Base-by-base conservation (phyloP, 2,113 vertebrate species). In the Nycticebus coucang region DNA sequence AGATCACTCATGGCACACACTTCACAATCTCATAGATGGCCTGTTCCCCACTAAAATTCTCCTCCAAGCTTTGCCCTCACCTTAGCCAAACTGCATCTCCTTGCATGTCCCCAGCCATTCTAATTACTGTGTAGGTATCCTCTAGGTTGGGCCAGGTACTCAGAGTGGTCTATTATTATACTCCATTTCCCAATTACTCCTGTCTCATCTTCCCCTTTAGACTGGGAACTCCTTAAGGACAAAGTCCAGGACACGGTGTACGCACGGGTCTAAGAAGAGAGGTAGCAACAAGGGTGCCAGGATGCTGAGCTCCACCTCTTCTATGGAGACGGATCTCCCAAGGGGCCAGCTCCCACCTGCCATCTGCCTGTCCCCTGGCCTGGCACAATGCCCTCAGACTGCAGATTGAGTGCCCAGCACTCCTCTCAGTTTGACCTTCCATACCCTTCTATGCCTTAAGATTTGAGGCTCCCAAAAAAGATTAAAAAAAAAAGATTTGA, bases 401-500 rank as follows among this genome's bases (percentile, higher is more conserved):
- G 74, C 85, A 50, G 5, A n/a, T 41, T 57, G n/a, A n/a, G n/a
- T n/a, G 57, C 30, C 83, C 18, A 35, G 77, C 62, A 50, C 68
- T 86, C 53, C 93, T 92, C 89, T 45, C 41, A n/a, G 19, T 24
- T 35, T 96, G 93, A 97, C 96, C 95, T 97, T 96, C 53, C n/a
- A 60, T 78, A 59, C 15, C 69, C 35, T 81, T 62, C 89, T 9
- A 91, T 8, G 37, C 21, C n/a, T 21, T 24, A 77, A 57, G 87
- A 95, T 80, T 81, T 71, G 30, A 89, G 75, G 80, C 50, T 87
- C 45, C 83, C n/a, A n/a, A n/a, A n/a, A n/a, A n/a, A n/a, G n/a
- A n/a, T n/a, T n/a, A n/a, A n/a, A n/a, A n/a, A n/a, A n/a, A n/a
- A n/a, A 77, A 57, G 87, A 95, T 80, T 81, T 71, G 30, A 89